A percentile compares a stretch with the other conserved stretches of the same genome.
These are phyloP conservation scores for Dysidea cf. avara DNA, from an alignment of 37 sponge, comb jelly and placozoan genomes.

Conservation along the genomic window DNA sequence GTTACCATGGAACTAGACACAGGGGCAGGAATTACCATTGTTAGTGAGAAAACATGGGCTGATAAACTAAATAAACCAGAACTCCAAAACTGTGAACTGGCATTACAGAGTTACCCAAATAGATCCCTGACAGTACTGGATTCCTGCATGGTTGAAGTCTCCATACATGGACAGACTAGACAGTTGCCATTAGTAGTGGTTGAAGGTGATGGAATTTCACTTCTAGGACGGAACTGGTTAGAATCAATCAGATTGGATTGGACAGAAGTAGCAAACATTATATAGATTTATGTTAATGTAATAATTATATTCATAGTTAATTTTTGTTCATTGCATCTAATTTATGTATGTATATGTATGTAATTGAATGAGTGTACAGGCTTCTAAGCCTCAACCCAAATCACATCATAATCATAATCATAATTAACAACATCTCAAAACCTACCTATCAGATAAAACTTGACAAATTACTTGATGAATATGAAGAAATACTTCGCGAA, in stretches of 20 bases:
- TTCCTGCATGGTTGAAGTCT: slow-evolving; percentile 1
- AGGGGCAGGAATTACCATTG: not conserved
- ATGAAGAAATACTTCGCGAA: too few species aligned
- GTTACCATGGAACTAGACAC: slow-evolving; percentile 7
- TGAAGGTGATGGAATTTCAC: slow-evolving; percentile 8
- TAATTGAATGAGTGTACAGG: too few species aligned
- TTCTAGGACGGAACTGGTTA: slow-evolving; percentile 20
- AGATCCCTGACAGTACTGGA: not conserved
- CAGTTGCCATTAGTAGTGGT: slow-evolving; percentile 3
- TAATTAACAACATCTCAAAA: too few species aligned
- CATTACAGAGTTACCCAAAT: too few species aligned
- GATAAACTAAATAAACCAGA: not conserved
- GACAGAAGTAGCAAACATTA: not conserved
- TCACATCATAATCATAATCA: too few species aligned
- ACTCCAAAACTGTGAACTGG: not conserved
- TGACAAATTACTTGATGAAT: too few species aligned
- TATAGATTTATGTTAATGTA: not conserved
- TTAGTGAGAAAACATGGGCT: not conserved
- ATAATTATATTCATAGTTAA: too few species aligned
- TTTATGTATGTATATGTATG: too few species aligned
- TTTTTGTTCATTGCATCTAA: too few species aligned
- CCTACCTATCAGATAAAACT: too few species aligned
- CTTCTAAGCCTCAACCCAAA: too few species aligned
- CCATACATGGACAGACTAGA: not conserved
- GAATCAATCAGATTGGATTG: slow-evolving; percentile 7